Base-by-base conservation (phyloP, 2,113 vertebrate species). In the Aythya baeri region DNA sequence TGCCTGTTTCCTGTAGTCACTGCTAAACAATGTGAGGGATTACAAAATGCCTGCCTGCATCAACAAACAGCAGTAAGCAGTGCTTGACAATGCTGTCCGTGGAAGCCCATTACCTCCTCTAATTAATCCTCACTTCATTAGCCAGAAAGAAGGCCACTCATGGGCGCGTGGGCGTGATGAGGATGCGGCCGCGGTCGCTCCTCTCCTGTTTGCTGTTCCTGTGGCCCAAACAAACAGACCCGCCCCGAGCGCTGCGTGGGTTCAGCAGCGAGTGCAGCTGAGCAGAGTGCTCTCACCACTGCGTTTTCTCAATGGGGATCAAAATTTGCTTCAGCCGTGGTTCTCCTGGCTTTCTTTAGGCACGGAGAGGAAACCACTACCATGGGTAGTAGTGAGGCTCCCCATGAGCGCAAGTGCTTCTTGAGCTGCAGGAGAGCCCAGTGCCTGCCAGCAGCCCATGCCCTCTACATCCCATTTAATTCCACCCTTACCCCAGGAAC, bases 121-220 rank as follows among this genome's bases (percentile, higher is more conserved):
- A 95, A 94, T 97, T 97, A 96, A 78, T 89, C 83, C 49, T 26
- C 79, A 38, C 77, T 93, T 93, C 68, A 17, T 96, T 88, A 93
- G 81, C 79, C 62, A 91, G 75, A 75, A 91, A 84, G 93, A 92
- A 89, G 95, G 85, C 73, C 89, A 12, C 71, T 57, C 38, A 16
- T 49, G 75, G 63, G 31, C 16, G 50, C 13, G 94, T 97, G 92
- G 87, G 95, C 2, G 81, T 87, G 67, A 62, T 36, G 86, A 83
- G 86, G 78, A 71, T 87, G 38, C 26, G 43, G 86, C 81, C 36
- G 13, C 2, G 58, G 72, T 63, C 11, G 25, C 61, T 83, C 61
- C 92, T 76, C 88, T 75, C 38, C 75, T 85, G 15, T 50, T 62
- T 75, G 73, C 66, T 78, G 80, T 87, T 93, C 83, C 79, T 65